A percentile compares a stretch with the other conserved stretches of the same genome.
phyloP scores from a whole-genome alignment of 2,113 vertebrate species.

The Lipophrys pholis region DNA sequence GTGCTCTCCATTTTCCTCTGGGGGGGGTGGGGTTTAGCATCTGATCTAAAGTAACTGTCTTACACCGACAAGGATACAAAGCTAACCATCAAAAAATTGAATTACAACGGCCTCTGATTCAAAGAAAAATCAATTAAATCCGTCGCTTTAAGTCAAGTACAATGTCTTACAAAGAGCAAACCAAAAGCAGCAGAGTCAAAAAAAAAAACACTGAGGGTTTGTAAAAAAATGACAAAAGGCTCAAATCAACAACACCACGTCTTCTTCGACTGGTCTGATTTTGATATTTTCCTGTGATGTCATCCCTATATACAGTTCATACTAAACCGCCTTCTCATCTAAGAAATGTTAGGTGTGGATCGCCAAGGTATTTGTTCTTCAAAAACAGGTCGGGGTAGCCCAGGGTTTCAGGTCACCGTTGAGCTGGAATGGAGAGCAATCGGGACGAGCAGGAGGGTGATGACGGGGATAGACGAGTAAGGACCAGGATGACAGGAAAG shows the following conservation, averaged over 20 bases:
- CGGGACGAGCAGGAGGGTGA: slow-evolving; percentile 38
- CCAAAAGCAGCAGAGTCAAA: slow-evolving; percentile 65
- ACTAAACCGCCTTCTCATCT: slow-evolving; percentile 65
- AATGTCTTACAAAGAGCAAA: slow-evolving; percentile 74
- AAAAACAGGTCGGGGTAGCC: slow-evolving; percentile 67
- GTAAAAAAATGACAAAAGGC: slow-evolving; percentile 59
- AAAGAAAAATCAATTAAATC: slow-evolving; percentile 50
- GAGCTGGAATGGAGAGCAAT: slow-evolving; percentile 50
- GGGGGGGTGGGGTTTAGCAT: slow-evolving; percentile 48
- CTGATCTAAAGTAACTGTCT: slow-evolving; percentile 71
- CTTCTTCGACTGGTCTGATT: slow-evolving; percentile 61
- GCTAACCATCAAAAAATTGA: slow-evolving; percentile 59
- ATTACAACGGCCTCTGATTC: slow-evolving; percentile 61
- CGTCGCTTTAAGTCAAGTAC: slow-evolving; percentile 47
- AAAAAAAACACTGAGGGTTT: slow-evolving; percentile 61
- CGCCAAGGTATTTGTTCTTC: slow-evolving; percentile 55
- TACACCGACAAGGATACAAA: slow-evolving; percentile 67
- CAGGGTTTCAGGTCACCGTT: slow-evolving; percentile 55
- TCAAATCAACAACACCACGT: slow-evolving; percentile 65
- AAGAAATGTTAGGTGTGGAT: slow-evolving; percentile 66
- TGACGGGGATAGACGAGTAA: slow-evolving; percentile 29
- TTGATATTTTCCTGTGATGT: slow-evolving; percentile 61
- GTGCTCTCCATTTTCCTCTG: slow-evolving; percentile 62
- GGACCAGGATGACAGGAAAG: slow-evolving; percentile 46
- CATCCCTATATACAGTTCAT: slow-evolving; percentile 74